Base-by-base conservation (phyloP, 2,888 invertebrate genomes). In the Tryphoninae sp. region DNA sequence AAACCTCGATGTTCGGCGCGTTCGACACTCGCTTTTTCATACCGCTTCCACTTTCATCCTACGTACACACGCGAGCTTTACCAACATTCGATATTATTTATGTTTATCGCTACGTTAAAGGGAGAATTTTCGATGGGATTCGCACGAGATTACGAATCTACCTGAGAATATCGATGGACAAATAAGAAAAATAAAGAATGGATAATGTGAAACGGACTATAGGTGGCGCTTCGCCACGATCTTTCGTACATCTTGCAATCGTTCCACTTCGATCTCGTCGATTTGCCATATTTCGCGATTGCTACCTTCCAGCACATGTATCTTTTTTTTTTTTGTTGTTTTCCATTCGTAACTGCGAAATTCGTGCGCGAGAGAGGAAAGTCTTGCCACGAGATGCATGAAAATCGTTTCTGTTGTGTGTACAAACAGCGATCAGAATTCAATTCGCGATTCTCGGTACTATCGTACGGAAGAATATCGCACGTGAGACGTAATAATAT, bases 361-460 rank as follows among this genome's bases (percentile, higher is more conserved):
- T 55, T 6, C n/a, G n/a, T 13, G 19, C 26, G 19, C 40, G 9
- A 69, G 51, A n/a, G 71, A 59, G 61, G 62, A 81, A 81, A 73
- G 67, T 71, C 68, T 77, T 81, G 73, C 81, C 81, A 77, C 68
- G 62, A 53, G 62, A 77, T 62, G 72, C 13, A 80, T 73, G 77
- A 73, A 81, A 77, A 81, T 77, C 68, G 68, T 73, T 64, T 53
- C 76, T 40, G 55, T 16, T 45, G 23, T 40, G 69, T 61, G 55
- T 59, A 71, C 45, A 61, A 64, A 81, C 64, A 73, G 76, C 68
- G 77, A 81, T 77, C 68, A 51, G 58, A 69, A 73, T 49, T 74
- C 79, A 74, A 74, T 79, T 45, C 42, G 51, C 73, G 68, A 81
- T 73, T 26, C 72, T 68, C 64, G 65, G 67, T 76, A 76, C 76